A percentile compares a stretch with the other conserved stretches of the same genome.
These are phyloP conservation scores for Percopsis transmontana DNA, from an alignment of 2,113 vertebrate genomes.

Conservation along the genomic window DNA sequence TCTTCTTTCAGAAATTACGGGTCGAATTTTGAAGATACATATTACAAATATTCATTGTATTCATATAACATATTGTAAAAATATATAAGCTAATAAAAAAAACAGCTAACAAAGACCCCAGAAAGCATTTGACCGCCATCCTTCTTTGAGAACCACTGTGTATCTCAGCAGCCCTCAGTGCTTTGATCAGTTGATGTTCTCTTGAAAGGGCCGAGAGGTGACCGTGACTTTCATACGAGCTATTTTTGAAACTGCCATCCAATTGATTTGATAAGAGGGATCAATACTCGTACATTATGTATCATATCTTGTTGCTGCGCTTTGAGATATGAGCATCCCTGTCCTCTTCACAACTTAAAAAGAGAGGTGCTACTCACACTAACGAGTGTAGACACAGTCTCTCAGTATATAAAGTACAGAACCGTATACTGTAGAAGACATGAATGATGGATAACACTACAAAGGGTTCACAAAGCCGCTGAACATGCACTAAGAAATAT, in stretches of 20 bases:
- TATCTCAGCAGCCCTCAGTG: conserved; percentile 54
- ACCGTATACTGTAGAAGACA: conserved; percentile 24
- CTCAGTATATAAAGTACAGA: conserved; percentile 36
- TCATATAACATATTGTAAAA: no score
- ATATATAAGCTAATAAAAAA: not conserved
- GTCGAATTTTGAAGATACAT: not conserved
- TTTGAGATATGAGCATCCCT: conserved; percentile 57
- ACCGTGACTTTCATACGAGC: conserved; percentile 62
- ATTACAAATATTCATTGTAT: no score
- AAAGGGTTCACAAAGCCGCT: conserved; percentile 48
- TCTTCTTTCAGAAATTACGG: no score
- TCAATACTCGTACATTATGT: conserved; percentile 76
- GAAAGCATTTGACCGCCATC: not conserved
- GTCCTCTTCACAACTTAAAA: conserved; percentile 43
- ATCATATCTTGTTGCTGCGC: conserved; percentile 55
- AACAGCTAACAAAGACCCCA: no score
- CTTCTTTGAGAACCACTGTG: conserved; percentile 16
- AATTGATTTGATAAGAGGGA: conserved; percentile 72
- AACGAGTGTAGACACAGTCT: conserved; percentile 54
- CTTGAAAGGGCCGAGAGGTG: conserved; percentile 58
- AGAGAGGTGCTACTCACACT: conserved; percentile 41
- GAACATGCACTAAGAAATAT: conserved; percentile 50
- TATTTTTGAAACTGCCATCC: conserved; percentile 48
- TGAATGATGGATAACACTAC: conserved; percentile 68
- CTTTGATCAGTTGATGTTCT: conserved; percentile 75